A percentile compares a stretch with the other conserved stretches of the same genome.
Evolutionary conservation across 2,888 invertebrate genomes (phyloP).

Genomic region (Sesamia inferens): DNA sequence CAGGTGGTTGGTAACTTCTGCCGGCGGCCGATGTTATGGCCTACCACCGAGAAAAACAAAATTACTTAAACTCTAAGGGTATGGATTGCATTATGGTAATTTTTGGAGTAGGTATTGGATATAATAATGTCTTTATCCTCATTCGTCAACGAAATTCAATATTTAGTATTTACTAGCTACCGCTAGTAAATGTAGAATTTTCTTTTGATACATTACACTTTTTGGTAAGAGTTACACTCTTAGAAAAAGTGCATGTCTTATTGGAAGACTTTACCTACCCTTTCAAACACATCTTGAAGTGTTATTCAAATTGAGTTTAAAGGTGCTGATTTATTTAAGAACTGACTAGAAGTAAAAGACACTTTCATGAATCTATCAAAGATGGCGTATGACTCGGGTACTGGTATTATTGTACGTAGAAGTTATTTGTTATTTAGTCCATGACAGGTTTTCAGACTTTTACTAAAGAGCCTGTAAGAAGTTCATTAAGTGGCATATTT

Average conservation of each 20-base stretch:
- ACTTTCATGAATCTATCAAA: background rate
- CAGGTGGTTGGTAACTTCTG: too few species aligned
- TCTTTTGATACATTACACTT: too few species aligned
- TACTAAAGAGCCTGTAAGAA: background rate
- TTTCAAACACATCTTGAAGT: constrained; percentile 4
- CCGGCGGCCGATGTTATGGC: too few species aligned
- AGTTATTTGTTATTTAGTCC: background rate
- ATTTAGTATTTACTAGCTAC: too few species aligned
- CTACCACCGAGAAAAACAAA: too few species aligned
- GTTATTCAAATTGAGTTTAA: background rate
- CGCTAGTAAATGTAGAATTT: too few species aligned
- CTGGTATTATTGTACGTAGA: too few species aligned
- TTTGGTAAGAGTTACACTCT: too few species aligned
- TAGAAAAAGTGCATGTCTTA: too few species aligned
- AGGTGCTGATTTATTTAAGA: background rate
- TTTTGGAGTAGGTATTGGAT: background rate
- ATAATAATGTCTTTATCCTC: background rate
- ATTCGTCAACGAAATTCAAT: background rate
- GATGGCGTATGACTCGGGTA: background rate
- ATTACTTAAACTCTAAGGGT: background rate
- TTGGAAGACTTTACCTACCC: too few species aligned
- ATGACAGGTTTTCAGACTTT: background rate
- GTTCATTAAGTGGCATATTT: constrained; percentile 12
- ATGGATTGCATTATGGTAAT: too few species aligned
- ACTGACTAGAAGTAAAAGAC: background rate